A percentile compares a stretch with the other conserved stretches of the same genome.
Conservation (phyloP, 2,113 vertebrate species). For the Orcinus orca region DNA sequence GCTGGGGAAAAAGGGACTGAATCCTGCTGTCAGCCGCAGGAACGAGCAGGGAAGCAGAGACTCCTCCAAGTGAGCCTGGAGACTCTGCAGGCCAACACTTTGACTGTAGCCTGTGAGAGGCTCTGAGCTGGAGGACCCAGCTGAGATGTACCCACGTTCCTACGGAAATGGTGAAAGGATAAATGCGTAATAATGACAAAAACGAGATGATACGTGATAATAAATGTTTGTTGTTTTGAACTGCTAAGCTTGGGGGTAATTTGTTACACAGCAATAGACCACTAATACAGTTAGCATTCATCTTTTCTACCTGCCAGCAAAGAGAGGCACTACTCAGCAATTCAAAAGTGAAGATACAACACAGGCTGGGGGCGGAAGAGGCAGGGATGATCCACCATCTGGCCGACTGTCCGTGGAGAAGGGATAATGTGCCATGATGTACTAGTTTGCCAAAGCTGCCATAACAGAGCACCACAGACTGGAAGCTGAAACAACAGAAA, state of each 20-base stretch:
- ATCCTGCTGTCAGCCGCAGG: not conserved
- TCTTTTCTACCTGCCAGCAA: not conserved
- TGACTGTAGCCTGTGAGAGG: not conserved
- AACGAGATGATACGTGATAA: not conserved
- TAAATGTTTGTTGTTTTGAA: not conserved
- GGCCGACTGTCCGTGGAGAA: not conserved
- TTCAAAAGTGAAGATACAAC: not conserved
- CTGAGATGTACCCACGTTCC: not conserved
- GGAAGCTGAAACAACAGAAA: not conserved
- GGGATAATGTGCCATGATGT: not conserved
- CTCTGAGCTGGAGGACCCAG: not conserved
- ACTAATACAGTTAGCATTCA: not conserved
- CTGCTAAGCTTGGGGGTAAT: not conserved
- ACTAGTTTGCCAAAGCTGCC: not conserved
- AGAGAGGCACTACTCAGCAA: not conserved
- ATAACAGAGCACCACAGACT: not conserved
- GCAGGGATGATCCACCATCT: not conserved
- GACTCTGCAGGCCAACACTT: too few relatives aligned
- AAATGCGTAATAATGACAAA: not conserved
- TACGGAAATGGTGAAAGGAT: not conserved
- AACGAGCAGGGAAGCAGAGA: fast-evolving
- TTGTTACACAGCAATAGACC: not conserved
- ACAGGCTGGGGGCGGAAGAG: not conserved
- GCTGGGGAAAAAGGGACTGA: not conserved
- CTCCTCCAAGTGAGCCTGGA: too few relatives aligned